These are phyloP conservation scores for Neolamprologus longior DNA, from an alignment of 2,113 vertebrate genomes.

Conservation along the genomic window DNA sequence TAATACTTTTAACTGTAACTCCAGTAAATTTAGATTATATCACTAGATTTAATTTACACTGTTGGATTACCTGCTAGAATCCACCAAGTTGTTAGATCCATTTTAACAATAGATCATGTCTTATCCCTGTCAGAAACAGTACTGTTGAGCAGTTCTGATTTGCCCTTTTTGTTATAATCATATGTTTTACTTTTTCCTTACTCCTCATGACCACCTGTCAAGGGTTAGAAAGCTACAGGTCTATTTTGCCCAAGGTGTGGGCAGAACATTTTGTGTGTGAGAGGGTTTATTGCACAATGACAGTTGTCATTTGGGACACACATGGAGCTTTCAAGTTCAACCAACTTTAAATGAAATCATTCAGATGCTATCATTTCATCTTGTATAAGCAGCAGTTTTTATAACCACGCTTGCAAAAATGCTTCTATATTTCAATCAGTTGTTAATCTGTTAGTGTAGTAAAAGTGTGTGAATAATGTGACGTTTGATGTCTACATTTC, in stretches of 20 bases:
- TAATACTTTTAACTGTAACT: not conserved
- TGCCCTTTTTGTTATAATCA: slow-evolving; percentile 4
- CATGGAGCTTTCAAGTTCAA: too few species aligned
- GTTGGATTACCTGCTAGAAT: not conserved
- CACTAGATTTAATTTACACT: not conserved
- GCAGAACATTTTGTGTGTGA: too few species aligned
- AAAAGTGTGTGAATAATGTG: not conserved
- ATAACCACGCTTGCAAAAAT: not conserved
- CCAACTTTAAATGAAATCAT: too few species aligned
- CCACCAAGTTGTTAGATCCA: not conserved
- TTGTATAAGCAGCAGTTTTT: not conserved
- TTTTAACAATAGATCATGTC: not conserved
- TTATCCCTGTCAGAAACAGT: not conserved
- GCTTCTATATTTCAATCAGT: not conserved
- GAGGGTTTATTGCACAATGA: too few species aligned
- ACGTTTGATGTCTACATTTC: not conserved
- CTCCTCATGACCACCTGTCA: not conserved
- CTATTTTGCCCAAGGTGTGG: too few species aligned
- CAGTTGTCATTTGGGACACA: too few species aligned
- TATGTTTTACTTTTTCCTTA: slow-evolving; percentile 23
- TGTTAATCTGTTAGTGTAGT: not conserved
- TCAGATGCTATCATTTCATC: not conserved
- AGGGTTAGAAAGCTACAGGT: too few species aligned
- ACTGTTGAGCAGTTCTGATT: slow-evolving; percentile 51
- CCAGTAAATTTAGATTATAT: not conserved